phyloP scores from a whole-genome alignment of 2,113 vertebrate genomes.

The Gavia stellata region DNA sequence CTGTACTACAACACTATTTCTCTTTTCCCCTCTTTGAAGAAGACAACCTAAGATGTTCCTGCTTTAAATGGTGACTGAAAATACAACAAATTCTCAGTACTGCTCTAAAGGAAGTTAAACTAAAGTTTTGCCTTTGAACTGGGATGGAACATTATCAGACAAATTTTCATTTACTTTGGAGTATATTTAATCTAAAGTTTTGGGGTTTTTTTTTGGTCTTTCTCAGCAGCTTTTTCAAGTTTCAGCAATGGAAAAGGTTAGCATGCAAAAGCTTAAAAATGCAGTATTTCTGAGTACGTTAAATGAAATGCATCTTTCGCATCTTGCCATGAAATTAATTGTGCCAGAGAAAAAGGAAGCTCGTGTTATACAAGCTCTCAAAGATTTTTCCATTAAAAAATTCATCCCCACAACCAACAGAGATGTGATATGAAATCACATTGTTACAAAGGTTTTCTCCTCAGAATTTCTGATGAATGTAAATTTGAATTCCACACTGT shows the following conservation, averaged over 20 bases:
- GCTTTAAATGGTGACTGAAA: not conserved
- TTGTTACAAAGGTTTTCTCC: not conserved
- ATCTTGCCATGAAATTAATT: constrained; percentile 34
- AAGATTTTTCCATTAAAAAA: not conserved
- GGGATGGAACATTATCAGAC: not conserved
- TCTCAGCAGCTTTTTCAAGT: not conserved
- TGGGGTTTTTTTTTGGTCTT: not conserved
- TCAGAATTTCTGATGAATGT: not conserved
- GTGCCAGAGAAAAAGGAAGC: not conserved
- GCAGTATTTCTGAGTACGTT: not conserved
- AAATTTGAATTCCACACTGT: not conserved
- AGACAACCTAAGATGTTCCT: not conserved
- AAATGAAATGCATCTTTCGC: not conserved
- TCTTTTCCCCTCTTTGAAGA: not conserved
- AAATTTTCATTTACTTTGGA: not conserved
- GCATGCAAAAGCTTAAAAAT: not conserved
- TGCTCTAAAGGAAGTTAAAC: not conserved
- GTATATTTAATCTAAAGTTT: not conserved
- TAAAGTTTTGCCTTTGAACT: not conserved
- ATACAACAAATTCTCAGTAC: not conserved
- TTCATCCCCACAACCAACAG: not conserved
- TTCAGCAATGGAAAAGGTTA: not conserved
- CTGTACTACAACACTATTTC: not conserved
- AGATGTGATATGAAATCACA: not conserved
- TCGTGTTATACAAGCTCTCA: not conserved